These are phyloP conservation scores for Cuniculus paca DNA, from an alignment of 2,797 vertebrate genomes.

Conservation along the genomic window DNA sequence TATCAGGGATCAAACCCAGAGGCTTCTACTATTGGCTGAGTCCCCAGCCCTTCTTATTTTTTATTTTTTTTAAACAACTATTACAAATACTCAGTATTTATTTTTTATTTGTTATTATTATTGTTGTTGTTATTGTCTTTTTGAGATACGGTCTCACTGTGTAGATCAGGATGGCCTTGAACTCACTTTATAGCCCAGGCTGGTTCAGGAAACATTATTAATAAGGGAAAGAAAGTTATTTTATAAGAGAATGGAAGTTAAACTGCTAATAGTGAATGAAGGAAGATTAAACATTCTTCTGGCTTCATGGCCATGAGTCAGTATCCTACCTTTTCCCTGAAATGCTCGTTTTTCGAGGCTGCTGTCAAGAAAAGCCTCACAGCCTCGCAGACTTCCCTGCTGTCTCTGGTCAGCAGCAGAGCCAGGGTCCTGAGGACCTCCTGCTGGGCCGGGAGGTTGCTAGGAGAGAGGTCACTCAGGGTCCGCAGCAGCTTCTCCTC, in stretches of 20 bases:
- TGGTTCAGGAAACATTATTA: not conserved
- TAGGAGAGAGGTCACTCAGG: slow-evolving; percentile 89
- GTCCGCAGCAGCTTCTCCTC: slow-evolving; percentile 89
- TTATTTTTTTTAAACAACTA: not conserved
- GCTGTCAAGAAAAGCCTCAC: slow-evolving; percentile 91
- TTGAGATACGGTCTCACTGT: not conserved
- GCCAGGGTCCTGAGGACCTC: slow-evolving; percentile 93
- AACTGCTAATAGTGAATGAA: not conserved
- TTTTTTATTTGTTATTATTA: no score
- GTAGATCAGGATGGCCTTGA: not conserved
- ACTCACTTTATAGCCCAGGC: not conserved
- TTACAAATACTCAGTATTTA: no score
- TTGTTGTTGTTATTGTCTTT: no score
- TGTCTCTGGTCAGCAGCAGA: slow-evolving; percentile 92
- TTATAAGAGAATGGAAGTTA: not conserved
- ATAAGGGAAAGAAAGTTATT: not conserved
- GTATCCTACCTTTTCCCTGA: slow-evolving; percentile 94
- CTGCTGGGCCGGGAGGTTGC: slow-evolving; percentile 90
- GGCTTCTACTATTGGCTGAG: not conserved
- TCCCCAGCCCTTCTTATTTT: not conserved
- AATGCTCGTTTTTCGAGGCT: slow-evolving; percentile 90
- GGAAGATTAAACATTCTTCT: not conserved
- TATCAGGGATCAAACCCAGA: not conserved
- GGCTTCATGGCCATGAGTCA: not conserved
- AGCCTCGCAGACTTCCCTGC: slow-evolving; percentile 91